These are phyloP conservation scores for Lepidocyrtinus sp. DNA, from an alignment of 2,888 invertebrate species.

Conservation along the genomic window DNA sequence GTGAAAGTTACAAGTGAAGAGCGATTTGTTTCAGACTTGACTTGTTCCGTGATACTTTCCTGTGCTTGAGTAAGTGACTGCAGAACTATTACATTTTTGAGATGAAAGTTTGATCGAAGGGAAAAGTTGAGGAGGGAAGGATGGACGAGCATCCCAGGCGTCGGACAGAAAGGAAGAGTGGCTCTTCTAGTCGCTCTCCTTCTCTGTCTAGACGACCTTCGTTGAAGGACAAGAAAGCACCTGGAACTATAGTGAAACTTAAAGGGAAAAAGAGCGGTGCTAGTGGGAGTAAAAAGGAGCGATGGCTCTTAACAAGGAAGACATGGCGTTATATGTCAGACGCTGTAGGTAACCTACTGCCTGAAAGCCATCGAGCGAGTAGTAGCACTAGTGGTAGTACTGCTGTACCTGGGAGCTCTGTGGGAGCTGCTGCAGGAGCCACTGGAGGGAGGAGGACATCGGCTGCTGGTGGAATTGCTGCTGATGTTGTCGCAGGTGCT, in stretches of 20 bases:
- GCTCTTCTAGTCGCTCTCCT: conserved; percentile 66
- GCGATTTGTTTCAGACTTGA: too few species aligned
- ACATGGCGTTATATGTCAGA: conserved; percentile 96
- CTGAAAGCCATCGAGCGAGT: conserved; percentile 77
- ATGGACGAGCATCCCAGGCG: conserved; percentile 46
- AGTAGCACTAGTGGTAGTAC: conserved; percentile 18
- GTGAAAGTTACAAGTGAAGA: too few species aligned
- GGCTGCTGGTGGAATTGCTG: conserved; percentile 21
- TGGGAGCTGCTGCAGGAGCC: conserved; percentile 26
- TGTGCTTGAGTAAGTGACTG: too few species aligned
- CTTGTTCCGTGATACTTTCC: too few species aligned
- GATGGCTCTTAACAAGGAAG: conserved; percentile 90
- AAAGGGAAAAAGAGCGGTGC: conserved; percentile 51
- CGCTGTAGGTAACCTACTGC: conserved; percentile 87
- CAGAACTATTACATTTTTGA: too few species aligned
- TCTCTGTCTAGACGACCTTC: conserved; percentile 65
- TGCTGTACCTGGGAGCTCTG: neutral
- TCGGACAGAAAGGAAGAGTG: conserved; percentile 62
- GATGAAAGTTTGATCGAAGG: neutral
- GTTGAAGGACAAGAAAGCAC: conserved; percentile 65
- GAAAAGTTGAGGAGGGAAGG: neutral
- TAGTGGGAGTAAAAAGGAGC: conserved; percentile 76
- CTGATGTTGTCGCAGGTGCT: conserved; percentile 10
- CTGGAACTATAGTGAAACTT: conserved; percentile 45
- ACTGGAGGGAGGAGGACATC: conserved; percentile 36